Base-by-base conservation (phyloP, 2,113 vertebrate species). In the Glaucomys volans region DNA sequence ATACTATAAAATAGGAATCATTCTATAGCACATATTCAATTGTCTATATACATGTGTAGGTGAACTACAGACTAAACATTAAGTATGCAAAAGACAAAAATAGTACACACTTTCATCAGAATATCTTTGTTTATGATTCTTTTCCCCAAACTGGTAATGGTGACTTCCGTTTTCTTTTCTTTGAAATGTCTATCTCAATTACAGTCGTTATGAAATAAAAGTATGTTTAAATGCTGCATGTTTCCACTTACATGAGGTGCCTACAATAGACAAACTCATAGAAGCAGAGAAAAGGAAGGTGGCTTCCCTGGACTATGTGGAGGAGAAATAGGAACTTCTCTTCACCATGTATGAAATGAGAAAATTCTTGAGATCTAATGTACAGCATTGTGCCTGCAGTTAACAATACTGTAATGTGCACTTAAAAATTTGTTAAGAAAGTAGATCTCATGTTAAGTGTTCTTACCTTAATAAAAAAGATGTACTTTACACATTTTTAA, bases 101-200 rank as follows among this genome's bases (percentile, higher is more conserved):
- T 83, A 42, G 12, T 42, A 74, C 32, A 37, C 0, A 81, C 13
- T 82, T 75, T 81, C n/a, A 75, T 75, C 50, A 30, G 13, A 50
- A 40, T 80, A 62, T 75, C 6, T 24, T 22, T 59, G 79, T 81
- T 64, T 66, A 64, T 24, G 86, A 42, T 80, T 93, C 2, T 88
- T 14, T 88, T 30, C 32, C 4, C 30, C 79, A 93, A 74, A 12
- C 57, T 69, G 32, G 8, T 52, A 80, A 20, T 74, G 10, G 28
- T 69, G 5, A 50, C 12, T 64, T 93, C 91, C 72, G 37, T 28
- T 77, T 76, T 81, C 22, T 93, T 47, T 90, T 83, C 83, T 67
- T 79, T 72, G 84, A 93, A 71, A 52, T 94, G 40, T 76, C 10
- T 91, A 75, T 42, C 26, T 80, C 28, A 94, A 88, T 81, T 75